These are phyloP conservation scores for Tympanoctomys barrerae DNA, from an alignment of 2,797 vertebrate genomes.

Conservation along the genomic window DNA sequence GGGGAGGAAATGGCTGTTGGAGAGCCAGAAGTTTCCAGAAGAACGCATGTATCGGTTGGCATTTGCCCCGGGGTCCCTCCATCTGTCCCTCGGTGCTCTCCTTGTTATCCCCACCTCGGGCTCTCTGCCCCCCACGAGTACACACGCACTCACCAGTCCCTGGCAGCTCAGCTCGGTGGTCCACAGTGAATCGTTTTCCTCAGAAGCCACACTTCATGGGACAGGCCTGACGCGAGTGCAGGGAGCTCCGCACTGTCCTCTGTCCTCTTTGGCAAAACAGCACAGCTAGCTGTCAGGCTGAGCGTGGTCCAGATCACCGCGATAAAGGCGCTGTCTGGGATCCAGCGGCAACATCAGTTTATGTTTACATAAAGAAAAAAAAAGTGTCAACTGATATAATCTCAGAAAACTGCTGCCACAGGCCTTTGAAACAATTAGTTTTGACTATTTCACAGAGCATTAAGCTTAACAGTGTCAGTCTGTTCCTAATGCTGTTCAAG, in stretches of 20 bases:
- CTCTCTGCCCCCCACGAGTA: background rate
- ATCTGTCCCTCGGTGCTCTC: background rate
- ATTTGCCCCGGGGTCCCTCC: background rate
- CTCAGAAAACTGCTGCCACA: slow-evolving; percentile 81
- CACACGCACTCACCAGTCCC: background rate
- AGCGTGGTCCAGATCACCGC: background rate
- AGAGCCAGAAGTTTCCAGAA: slow-evolving; percentile 36
- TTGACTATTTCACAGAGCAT: slow-evolving; percentile 81
- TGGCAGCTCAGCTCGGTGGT: background rate
- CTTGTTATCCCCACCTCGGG: background rate
- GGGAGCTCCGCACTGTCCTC: slow-evolving; percentile 9
- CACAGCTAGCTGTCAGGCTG: background rate
- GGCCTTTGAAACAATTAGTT: slow-evolving; percentile 81
- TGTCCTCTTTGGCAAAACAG: background rate
- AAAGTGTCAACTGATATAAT: slow-evolving; percentile 71
- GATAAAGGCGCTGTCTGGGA: slow-evolving; percentile 35
- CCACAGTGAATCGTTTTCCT: background rate
- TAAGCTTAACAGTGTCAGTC: slow-evolving; percentile 80
- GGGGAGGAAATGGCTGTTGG: background rate
- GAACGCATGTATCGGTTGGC: background rate
- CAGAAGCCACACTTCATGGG: background rate
- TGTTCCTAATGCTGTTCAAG: slow-evolving; percentile 75
- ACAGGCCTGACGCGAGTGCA: background rate
- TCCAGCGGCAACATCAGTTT: slow-evolving; percentile 63
- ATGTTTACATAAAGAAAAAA: slow-evolving; percentile 64